Conservation (phyloP, 2,797 vertebrate genomes). For the Psittacula derbiana region DNA sequence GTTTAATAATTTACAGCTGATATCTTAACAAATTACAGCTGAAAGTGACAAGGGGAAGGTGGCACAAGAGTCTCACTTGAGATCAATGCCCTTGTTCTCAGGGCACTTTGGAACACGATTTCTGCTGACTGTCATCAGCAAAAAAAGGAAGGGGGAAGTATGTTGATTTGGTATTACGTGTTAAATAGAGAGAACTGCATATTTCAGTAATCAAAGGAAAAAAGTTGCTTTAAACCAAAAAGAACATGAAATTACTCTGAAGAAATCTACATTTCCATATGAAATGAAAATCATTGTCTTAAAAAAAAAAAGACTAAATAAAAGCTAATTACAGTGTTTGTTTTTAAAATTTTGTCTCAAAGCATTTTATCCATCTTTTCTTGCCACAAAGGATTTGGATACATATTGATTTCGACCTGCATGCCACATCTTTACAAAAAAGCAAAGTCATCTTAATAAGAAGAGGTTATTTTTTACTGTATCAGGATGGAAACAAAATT, state of each 20-base stretch:
- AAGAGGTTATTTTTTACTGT: conserved; percentile 62
- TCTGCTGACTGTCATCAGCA: conserved; percentile 74
- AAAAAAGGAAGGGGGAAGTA: conserved; percentile 53
- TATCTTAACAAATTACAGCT: conserved; percentile 86
- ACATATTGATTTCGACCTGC: conserved; percentile 64
- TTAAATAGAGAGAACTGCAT: conserved; percentile 73
- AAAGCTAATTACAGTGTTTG: conserved; percentile 66
- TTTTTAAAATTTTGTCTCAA: conserved; percentile 69
- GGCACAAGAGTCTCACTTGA: conserved; percentile 68
- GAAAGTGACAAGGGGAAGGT: conserved; percentile 79
- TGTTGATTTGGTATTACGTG: conserved; percentile 63
- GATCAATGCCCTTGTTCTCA: conserved; percentile 74
- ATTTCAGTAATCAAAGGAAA: conserved; percentile 71
- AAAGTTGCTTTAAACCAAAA: conserved; percentile 71
- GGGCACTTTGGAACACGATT: conserved; percentile 69
- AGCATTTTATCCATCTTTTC: conserved; percentile 60
- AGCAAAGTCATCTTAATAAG: conserved; percentile 57
- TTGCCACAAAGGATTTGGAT: conserved; percentile 57
- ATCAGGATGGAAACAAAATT: conserved; percentile 14
- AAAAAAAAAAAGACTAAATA: conserved; percentile 69
- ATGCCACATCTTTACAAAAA: conserved; percentile 33
- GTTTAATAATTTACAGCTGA: conserved; percentile 90
- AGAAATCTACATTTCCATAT: conserved; percentile 68
- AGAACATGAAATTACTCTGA: conserved; percentile 66
- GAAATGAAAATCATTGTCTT: conserved; percentile 71